Percentiles rank a stretch among this genome's conserved stretches.
Evolutionary conservation across 2,797 vertebrate genomes (phyloP).

Genomic region (Chanos chanos): DNA sequence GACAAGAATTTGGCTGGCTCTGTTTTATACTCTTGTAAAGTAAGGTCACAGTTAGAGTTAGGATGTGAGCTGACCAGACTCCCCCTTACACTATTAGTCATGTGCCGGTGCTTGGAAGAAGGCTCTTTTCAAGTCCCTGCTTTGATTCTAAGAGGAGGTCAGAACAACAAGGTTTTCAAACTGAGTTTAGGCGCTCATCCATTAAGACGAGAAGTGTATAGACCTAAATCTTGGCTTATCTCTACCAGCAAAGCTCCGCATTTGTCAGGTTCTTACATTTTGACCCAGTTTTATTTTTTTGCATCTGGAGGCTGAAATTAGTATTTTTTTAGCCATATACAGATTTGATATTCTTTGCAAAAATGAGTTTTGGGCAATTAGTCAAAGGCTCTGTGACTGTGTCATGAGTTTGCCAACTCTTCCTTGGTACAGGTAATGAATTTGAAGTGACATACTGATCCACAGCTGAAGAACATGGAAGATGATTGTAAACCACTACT

Average conservation of each 20-base stretch:
- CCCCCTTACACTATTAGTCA: background rate
- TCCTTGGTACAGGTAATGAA: slow-evolving; percentile 53
- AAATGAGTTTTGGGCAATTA: background rate
- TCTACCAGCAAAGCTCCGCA: too few species aligned
- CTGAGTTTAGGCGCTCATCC: too few species aligned
- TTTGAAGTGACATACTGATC: slow-evolving; percentile 28
- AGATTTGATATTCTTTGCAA: background rate
- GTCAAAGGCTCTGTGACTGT: background rate
- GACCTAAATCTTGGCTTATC: too few species aligned
- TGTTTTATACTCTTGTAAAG: background rate
- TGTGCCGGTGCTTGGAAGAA: background rate
- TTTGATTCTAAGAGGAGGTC: background rate
- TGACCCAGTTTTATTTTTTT: too few species aligned
- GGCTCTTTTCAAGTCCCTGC: background rate
- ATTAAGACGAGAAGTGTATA: too few species aligned
- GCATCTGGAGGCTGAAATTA: too few species aligned
- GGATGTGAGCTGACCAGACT: slow-evolving; percentile 11
- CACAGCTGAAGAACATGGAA: slow-evolving; percentile 63
- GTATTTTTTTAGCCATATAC: too few species aligned
- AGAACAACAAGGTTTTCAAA: background rate
- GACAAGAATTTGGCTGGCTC: background rate
- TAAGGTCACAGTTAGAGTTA: slow-evolving; percentile 11
- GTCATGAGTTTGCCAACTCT: background rate
- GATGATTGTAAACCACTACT: slow-evolving; percentile 67
- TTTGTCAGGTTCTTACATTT: too few species aligned